phyloP scores from a whole-genome alignment of 2,888 invertebrate genomes.

The Hartigia nigra region DNA sequence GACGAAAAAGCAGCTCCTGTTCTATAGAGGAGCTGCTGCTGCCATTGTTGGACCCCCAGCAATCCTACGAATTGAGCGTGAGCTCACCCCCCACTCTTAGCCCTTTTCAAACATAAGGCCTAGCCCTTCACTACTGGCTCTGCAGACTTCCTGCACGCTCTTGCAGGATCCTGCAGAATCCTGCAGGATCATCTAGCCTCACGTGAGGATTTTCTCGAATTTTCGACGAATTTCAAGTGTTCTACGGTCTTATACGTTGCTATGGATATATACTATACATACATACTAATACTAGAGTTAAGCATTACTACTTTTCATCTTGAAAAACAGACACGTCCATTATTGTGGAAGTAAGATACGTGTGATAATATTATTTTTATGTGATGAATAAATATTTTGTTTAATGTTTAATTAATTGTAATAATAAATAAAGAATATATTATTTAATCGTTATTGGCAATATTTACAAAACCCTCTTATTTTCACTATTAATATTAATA shows the following conservation, averaged over 20 bases:
- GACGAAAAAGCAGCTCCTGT: constrained; percentile 41
- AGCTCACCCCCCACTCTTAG: constrained; percentile 42
- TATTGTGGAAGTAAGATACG: too few species aligned
- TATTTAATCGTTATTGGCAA: neutral
- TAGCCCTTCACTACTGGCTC: constrained; percentile 25
- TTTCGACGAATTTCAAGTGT: too few species aligned
- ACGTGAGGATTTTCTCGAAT: neutral
- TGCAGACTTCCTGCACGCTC: constrained; percentile 17
- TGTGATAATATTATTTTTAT: neutral
- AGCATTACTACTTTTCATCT: too few species aligned
- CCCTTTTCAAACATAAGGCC: neutral
- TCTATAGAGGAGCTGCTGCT: constrained; percentile 43
- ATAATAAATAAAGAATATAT: neutral
- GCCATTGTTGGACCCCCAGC: constrained; percentile 63
- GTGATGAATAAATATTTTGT: neutral
- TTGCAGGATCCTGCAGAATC: constrained; percentile 44
- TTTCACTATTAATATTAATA: neutral
- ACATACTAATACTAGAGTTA: too few species aligned
- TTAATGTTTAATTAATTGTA: neutral
- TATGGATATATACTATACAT: too few species aligned
- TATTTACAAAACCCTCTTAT: neutral
- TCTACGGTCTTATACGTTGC: too few species aligned
- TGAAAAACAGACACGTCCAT: too few species aligned
- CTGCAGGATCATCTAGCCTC: constrained; percentile 24
- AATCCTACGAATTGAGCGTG: constrained; percentile 35